These are phyloP conservation scores for Falco biarmicus DNA, from an alignment of 2,797 vertebrate genomes.

Conservation along the genomic window DNA sequence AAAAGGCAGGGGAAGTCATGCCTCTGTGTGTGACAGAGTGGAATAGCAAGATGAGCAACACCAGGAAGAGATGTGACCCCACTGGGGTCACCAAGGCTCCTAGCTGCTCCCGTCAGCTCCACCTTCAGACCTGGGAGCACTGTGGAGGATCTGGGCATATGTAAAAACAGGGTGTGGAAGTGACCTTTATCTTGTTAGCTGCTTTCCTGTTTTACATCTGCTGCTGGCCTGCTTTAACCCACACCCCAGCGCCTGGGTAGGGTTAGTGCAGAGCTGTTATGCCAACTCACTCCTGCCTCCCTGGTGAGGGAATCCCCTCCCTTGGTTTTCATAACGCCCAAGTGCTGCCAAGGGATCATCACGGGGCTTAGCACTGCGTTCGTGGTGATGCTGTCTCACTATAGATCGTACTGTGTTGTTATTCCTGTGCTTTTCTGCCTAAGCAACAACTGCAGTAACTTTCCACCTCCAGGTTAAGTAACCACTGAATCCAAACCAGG, in stretches of 20 bases:
- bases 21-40: background rate
- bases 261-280: background rate
- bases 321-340: background rate
- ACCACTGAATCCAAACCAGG: background rate
- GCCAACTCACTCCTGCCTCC: background rate
- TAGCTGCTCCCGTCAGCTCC: background rate
- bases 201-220: slow-evolving; percentile 2
- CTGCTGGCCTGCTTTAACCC: background rate
- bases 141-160: background rate
- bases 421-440: background rate
- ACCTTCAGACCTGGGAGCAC: background rate
- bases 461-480: background rate
- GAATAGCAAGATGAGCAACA: background rate
- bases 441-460: background rate
- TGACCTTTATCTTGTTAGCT: background rate
- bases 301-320: background rate
- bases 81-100: background rate
- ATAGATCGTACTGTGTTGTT: background rate
- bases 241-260: background rate
- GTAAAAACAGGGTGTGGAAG: background rate
- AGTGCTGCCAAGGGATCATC: background rate
- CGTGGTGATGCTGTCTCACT: background rate
- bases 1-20: background rate
- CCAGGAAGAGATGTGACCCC: background rate
- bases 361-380: background rate